These are phyloP conservation scores for Forbesichthys papilliferus DNA, from an alignment of 2,113 vertebrate species.

Conservation along the genomic window DNA sequence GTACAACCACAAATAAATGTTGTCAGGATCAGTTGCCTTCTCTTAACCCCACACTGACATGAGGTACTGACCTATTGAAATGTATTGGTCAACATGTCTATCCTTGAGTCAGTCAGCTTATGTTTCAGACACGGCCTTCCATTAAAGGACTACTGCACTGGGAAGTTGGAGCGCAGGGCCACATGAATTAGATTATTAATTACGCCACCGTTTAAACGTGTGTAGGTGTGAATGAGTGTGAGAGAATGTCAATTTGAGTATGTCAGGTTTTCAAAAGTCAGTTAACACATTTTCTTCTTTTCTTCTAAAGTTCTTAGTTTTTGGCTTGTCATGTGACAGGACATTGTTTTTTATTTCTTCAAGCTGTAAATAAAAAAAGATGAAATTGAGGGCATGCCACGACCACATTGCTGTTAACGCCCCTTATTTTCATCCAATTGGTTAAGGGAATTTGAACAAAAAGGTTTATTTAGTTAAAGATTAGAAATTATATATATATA, in stretches of 20 bases:
- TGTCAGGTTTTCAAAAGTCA: constrained; percentile 35
- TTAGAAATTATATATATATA: constrained; percentile 60
- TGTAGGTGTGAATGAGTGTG: constrained; percentile 21
- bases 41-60: constrained; percentile 20
- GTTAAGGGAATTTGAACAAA: constrained; percentile 66
- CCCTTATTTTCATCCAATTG: constrained; percentile 55
- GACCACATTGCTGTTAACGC: constrained; percentile 43
- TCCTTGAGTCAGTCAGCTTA: constrained; percentile 50
- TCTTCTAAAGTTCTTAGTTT: constrained; percentile 59
- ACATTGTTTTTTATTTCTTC: constrained; percentile 30
- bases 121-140: constrained; percentile 52
- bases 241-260: neutral
- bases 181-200: constrained; percentile 54
- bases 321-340: constrained; percentile 42
- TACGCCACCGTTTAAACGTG: constrained; percentile 59
- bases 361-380: constrained; percentile 19
- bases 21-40: constrained; percentile 22
- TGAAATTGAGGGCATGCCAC: constrained; percentile 42
- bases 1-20: too few relatives aligned
- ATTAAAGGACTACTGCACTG: constrained; percentile 49
- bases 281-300: constrained; percentile 43
- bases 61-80: constrained; percentile 21
- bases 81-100: constrained; percentile 31
- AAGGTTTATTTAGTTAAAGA: constrained; percentile 73
- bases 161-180: constrained; percentile 28